Conservation (phyloP, 2,113 vertebrate genomes). For the Taxidea taxus region DNA sequence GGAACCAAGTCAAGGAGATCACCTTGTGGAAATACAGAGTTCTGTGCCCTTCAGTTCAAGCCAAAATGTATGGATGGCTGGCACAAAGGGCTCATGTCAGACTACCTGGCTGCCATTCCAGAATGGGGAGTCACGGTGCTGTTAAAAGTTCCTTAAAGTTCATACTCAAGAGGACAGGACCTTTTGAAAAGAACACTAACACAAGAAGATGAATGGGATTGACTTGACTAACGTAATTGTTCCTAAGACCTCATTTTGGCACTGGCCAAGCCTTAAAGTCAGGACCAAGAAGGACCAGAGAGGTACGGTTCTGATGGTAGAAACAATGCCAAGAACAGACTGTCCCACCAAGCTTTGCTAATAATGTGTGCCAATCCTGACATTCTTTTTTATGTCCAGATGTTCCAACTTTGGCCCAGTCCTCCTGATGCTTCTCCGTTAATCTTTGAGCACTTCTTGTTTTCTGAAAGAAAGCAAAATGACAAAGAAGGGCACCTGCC, state of each 20-base stretch:
- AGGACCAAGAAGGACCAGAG: constrained; percentile 70
- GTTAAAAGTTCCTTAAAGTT: background rate
- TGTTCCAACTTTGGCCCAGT: background rate
- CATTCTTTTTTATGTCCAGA: background rate
- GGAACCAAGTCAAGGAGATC: background rate
- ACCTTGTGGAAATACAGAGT: background rate
- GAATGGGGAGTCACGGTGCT: background rate
- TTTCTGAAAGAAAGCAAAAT: background rate
- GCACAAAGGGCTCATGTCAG: background rate
- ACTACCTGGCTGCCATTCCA: background rate
- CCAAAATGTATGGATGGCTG: background rate
- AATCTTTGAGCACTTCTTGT: background rate
- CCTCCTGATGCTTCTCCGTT: background rate
- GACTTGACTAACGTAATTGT: constrained; percentile 28
- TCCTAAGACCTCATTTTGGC: constrained; percentile 32
- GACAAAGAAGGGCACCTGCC: background rate
- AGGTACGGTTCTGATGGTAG: constrained; percentile 70
- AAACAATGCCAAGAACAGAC: constrained; percentile 63
- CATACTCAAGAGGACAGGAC: background rate
- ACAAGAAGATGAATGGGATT: constrained; percentile 16
- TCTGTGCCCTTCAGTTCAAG: background rate
- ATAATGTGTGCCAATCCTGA: rapidly evolving
- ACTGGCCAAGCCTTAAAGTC: constrained; percentile 47
- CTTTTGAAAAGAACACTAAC: background rate
- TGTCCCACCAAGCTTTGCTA: background rate